phyloP scores from a whole-genome alignment of 2,113 vertebrate genomes.

The human (Homo sapiens) region GRCh38 chr7:1424001-1424500 shows the following conservation, averaged over 20 bases:
- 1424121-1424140: background rate
- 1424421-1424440: background rate
- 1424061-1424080: background rate
- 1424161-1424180: background rate
- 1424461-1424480: background rate
- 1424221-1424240: background rate
- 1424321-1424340: background rate
- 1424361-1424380: fast-evolving
- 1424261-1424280: background rate
- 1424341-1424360: background rate
- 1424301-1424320: background rate
- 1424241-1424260: too few relatives aligned
- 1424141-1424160: fast-evolving
- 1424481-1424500: background rate
- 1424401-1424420: too few relatives aligned
- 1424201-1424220: fast-evolving
- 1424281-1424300: background rate
- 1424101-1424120: fast-evolving
- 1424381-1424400: fast-evolving
- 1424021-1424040: too few relatives aligned
- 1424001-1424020: background rate
- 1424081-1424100: fast-evolving
- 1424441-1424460: background rate
- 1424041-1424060: background rate
- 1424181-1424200: fast-evolving